phyloP scores from a whole-genome alignment of 2,888 invertebrate genomes.

The Nemoura dubitans region DNA sequence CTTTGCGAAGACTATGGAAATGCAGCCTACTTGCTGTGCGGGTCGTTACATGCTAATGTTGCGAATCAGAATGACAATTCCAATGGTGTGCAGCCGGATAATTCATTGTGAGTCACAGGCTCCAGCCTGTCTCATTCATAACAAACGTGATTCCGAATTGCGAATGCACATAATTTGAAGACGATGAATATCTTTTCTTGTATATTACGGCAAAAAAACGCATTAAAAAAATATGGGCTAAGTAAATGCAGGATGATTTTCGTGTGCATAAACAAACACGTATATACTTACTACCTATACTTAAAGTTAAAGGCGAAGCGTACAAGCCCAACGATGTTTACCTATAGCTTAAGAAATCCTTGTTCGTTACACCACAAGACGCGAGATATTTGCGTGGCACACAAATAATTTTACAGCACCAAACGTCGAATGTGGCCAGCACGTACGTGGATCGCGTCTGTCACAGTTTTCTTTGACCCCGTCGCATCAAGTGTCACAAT shows the following conservation, averaged over 20 bases:
- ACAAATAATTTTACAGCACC: too few relatives aligned
- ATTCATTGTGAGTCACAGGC: not conserved
- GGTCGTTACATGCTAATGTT: not conserved
- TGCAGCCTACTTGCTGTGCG: not conserved
- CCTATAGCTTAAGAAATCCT: too few relatives aligned
- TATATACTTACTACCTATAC: not conserved
- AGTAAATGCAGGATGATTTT: not conserved
- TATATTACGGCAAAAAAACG: not conserved
- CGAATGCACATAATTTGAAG: not conserved
- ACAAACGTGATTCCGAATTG: not conserved
- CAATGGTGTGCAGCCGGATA: not conserved
- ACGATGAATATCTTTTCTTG: not conserved
- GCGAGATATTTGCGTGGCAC: too few relatives aligned
- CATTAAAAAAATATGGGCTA: not conserved
- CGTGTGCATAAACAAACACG: not conserved
- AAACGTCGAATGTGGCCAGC: not conserved
- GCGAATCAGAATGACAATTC: not conserved
- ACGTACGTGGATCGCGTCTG: not conserved
- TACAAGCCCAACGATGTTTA: too few relatives aligned
- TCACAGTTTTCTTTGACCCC: not conserved
- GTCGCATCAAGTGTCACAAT: not conserved
- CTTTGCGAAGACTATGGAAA: not conserved
- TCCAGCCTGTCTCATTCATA: not conserved
- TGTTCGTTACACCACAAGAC: too few relatives aligned
- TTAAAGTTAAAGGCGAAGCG: too few relatives aligned